phyloP scores from a whole-genome alignment of 2,888 invertebrate genomes.

The Chaetoderma sp. region DNA sequence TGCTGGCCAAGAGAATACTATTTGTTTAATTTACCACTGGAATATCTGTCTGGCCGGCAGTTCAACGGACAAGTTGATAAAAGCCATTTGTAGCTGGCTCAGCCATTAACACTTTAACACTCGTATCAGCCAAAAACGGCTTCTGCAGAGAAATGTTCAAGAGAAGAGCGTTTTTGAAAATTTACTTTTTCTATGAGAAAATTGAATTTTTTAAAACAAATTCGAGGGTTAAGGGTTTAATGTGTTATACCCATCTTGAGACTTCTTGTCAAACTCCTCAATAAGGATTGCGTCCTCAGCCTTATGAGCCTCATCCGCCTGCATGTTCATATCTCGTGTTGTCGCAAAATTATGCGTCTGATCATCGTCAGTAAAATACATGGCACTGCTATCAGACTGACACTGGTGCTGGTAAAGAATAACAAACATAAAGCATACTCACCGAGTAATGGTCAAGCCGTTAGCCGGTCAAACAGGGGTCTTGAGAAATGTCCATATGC shows the following conservation, averaged over 20 bases:
- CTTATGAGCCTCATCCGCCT: conserved; percentile 28
- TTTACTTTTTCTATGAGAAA: too few relatives aligned
- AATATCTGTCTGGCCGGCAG: too few relatives aligned
- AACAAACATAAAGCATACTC: not conserved
- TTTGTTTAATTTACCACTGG: too few relatives aligned
- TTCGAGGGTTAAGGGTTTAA: not conserved
- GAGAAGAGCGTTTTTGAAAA: too few relatives aligned
- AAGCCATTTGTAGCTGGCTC: too few relatives aligned
- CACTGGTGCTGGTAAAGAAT: conserved; percentile 68
- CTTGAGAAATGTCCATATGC: too few relatives aligned
- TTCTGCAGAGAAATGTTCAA: too few relatives aligned
- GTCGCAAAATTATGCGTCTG: conserved; percentile 52
- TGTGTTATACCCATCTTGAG: conserved; percentile 40
- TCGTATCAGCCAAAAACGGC: too few relatives aligned
- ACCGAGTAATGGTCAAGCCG: not conserved
- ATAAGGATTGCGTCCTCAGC: conserved; percentile 41
- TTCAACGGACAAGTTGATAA: too few relatives aligned
- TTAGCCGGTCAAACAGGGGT: not conserved
- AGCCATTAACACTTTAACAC: too few relatives aligned
- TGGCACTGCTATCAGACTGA: conserved; percentile 62
- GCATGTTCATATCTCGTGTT: conserved; percentile 63
- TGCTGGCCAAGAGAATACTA: too few relatives aligned
- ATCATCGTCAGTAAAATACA: conserved; percentile 60
- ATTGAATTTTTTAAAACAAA: too few relatives aligned
- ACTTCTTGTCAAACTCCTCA: conserved; percentile 50